Base-by-base conservation (phyloP, 2,797 vertebrate species). In the Rhabdomys pumilio region DNA sequence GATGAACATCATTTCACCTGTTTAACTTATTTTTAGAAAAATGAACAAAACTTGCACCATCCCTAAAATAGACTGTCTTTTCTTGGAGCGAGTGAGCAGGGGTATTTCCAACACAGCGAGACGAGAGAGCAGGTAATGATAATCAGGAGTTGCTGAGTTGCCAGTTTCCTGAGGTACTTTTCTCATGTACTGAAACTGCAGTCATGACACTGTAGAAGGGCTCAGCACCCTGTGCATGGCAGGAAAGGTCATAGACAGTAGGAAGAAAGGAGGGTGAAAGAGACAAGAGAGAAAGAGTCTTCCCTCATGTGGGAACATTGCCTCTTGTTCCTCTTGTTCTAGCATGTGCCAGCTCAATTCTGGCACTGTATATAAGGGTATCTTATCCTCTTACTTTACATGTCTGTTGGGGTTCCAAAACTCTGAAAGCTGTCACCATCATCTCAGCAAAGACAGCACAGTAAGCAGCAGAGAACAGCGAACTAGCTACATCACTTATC, bases 301-400 rank as follows among this genome's bases (percentile, higher is more conserved):
- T 41, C n/a, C 47, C 73, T 22, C 2, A 9, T 19, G 15, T 17
- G 67, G 9, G 15, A 50, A 5, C 11, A 7, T 3, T 15, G 1
- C 26, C 5, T 29, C 29, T 65, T 11, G 19, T 11, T 47, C 29
- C 47, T 84, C 84, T 47, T 76, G 26, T 44, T 44, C 38, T 26
- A 14, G 44, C 29, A 53, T 65, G 19, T 57, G 57, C 5, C 8
- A 57, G 93, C 53, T 13, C 24, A 61, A 53, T 2, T 3, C 50
- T 3, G 81, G 29, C 47, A 2, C 41, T 1, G 3, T 5, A 4
- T 0, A 0, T 3, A 3, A 44, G 41, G 19, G n/a, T 20, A 22
- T 22, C 81, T 19, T 19, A 31, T 24, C 82, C 29, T 26, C 53
- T 69, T 11, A 47, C 24, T 7, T 5, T 13, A 12, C 29, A 6